Evolutionary conservation across 2,888 invertebrate species (phyloP), one percentile per base, ranked within the genome.

Genomic region (Zele albiditarsus): DNA sequence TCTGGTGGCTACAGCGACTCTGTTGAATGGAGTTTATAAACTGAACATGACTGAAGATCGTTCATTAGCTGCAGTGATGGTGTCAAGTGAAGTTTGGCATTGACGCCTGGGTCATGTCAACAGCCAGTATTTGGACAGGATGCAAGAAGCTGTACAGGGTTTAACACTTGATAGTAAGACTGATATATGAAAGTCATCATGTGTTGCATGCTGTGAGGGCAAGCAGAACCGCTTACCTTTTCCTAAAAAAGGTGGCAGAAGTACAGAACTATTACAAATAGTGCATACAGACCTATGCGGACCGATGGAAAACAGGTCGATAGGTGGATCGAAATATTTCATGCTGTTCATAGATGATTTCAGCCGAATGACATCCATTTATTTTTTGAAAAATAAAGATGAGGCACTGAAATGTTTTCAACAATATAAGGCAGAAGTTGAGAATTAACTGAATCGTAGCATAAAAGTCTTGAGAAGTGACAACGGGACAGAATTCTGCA

Each of bases 241-340:
- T 27, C 62, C 63, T 27, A 0, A 12, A 6, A 76, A 46, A 25
- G 33, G 31, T 12, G 4, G 38, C 12, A 63, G 28, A 72, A 62
- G 65, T 27, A 63, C 10, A 14, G 23, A 57, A 4, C 16, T 28
- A 10, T 42, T 49, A 3, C 69, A 73, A 23, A 12, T 73, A 4
- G 25, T 76, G 0, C 76, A 76, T 16, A 49, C 69, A 0, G 72
- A 76, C 20, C 3, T 73, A 10, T 73, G 73, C n/a, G 73, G 76
- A 0, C 76, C 76, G 49, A 57, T 75, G 71, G 62, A 71, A 27
- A 27, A 27, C 10, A 12, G 5, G 0, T 71, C 75, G 0, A 3
- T 71, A 5, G 62, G 58, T 8, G 71, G 68, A 1, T 75, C 71
- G 14, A 38, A 23, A 8, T 75, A 71, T n/a, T 71, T 71, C 42